Base-by-base conservation (phyloP, 2,888 invertebrate species). In the Caenorhabditis sp. region DNA sequence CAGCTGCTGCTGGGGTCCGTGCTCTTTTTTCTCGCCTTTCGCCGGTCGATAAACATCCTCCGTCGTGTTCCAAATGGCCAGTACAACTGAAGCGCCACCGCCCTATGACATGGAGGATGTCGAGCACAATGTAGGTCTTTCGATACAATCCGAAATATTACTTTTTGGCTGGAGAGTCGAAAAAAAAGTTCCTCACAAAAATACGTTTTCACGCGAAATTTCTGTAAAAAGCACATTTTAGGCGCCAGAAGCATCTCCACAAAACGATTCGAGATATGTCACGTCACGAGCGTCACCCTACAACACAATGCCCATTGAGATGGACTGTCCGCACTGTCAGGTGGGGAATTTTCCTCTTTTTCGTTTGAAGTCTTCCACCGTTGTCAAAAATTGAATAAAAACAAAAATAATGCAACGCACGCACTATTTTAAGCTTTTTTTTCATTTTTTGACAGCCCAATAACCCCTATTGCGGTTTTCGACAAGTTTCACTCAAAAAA, bases 311-410 rank as follows among this genome's bases (percentile, higher is more conserved):
- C 88, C 88, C 1, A 84, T 88, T 4, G 86, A 88, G 59, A 84
- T 85, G 81, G 87, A 88, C 65, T 88, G 88, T 53, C 83, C 85
- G 6, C 83, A 84, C 66, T 88, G 86, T 61, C 81, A 84, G 66
- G 87, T 87, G 35, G 39, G 71, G n/a, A n/a, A n/a, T n/a, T 48
- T 48, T 11, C 22, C 13, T 15, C 11, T 7, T 43, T 13, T 32
- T 30, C 30, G 9, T 30, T 30, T 5, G 30, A 30, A 30, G 9
- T 30, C 30, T n/a, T n/a, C n/a, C n/a, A n/a, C n/a, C n/a, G n/a
- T n/a, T n/a, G n/a, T n/a, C n/a, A n/a, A n/a, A n/a, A n/a, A n/a
- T n/a, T n/a, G n/a, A n/a, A n/a, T n/a, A n/a, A n/a, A n/a, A n/a
- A n/a, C n/a, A n/a, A n/a, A n/a, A n/a, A n/a, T n/a, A n/a, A n/a